Conservation (phyloP, 2,888 invertebrate genomes). For the Hypena proboscidalis region DNA sequence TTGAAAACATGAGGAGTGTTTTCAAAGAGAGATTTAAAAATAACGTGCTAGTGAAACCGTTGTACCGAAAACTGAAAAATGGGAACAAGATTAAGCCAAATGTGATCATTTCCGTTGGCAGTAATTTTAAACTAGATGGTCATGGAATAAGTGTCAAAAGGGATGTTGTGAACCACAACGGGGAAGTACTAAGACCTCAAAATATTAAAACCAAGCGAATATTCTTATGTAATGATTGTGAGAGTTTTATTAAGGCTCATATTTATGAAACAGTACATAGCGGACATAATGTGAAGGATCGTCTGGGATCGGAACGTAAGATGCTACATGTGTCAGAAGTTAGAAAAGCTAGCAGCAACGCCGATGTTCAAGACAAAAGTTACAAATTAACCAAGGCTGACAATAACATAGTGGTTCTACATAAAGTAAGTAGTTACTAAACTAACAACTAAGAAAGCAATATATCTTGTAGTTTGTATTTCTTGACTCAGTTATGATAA, state of each 20-base stretch:
- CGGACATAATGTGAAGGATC: not conserved
- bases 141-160: conserved; percentile 56
- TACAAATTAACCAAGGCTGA: conserved; percentile 44
- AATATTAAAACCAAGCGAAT: conserved; percentile 42
- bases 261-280: conserved; percentile 7
- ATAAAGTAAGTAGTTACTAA: conserved; percentile 46
- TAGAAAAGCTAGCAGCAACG: conserved; percentile 14
- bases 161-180: conserved; percentile 42
- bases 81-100: conserved; percentile 49
- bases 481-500: too few species aligned
- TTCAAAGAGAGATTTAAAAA: conserved; percentile 61
- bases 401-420: conserved; percentile 30
- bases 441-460: conserved; percentile 2
- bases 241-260: conserved; percentile 24
- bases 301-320: conserved; percentile 6
- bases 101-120: conserved; percentile 48
- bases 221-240: conserved; percentile 52
- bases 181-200: conserved; percentile 25
- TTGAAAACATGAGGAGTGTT: conserved; percentile 37
- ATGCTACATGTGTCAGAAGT: conserved; percentile 16
- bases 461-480: conserved; percentile 1
- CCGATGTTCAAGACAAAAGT: conserved; percentile 25
- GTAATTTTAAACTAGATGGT: conserved; percentile 64
- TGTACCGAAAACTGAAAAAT: conserved; percentile 62
- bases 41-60: conserved; percentile 68